These are phyloP conservation scores for Scolopax mira DNA, from an alignment of 2,113 vertebrate species.

Conservation along the genomic window DNA sequence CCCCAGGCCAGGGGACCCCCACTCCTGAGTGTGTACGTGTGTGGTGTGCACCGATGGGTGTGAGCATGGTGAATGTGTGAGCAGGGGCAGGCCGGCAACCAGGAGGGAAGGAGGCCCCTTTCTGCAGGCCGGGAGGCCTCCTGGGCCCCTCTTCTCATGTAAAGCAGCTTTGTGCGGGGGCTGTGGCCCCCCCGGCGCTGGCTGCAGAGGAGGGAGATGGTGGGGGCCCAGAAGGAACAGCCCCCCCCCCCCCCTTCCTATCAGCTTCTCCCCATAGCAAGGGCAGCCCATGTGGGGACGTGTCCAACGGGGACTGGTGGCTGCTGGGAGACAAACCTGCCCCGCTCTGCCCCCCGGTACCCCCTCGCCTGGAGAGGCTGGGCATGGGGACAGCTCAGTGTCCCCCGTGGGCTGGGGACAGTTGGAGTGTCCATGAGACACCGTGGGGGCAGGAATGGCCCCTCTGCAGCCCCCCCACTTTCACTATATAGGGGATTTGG, in stretches of 20 bases:
- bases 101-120: conserved; percentile 13
- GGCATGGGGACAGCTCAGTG: neutral
- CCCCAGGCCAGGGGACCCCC: neutral
- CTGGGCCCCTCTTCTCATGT: conserved; percentile 42
- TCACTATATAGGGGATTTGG: neutral
- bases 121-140: conserved; percentile 3
- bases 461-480: neutral
- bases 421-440: neutral
- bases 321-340: neutral
- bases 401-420: neutral
- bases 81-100: neutral
- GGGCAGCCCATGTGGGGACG: accelerated
- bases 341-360: accelerated
- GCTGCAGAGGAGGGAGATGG: neutral
- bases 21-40: neutral
- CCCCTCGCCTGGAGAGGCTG: neutral
- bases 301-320: neutral
- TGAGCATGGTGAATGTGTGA: neutral
- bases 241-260: no score
- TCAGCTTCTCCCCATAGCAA: neutral
- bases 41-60: neutral
- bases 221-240: accelerated
- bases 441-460: neutral
- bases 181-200: neutral
- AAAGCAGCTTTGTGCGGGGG: conserved; percentile 62